Evolutionary conservation across 2,113 vertebrate species (phyloP), one percentile per base, ranked within the genome.

Genomic region (Balaeniceps rex): DNA sequence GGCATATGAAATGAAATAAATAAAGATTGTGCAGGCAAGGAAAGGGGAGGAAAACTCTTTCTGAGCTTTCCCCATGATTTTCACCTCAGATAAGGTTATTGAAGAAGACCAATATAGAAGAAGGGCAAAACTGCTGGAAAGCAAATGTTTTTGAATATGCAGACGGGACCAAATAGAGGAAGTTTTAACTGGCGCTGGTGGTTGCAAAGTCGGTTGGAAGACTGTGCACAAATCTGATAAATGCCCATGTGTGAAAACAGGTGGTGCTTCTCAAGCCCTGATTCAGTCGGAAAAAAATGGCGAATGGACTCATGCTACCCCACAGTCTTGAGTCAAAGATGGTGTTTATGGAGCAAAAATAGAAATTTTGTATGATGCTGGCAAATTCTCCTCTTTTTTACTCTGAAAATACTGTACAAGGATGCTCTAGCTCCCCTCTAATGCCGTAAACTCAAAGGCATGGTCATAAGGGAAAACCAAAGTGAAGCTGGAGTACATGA

Each of bases 181-280:
- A 54, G 83, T 61, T 95, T 92, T 42, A 77, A 72, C 88, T 57
- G 96, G 94, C 55, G 94, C 97, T 97, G 93, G 93, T 97, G 95
- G 85, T 69, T 63, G 93, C 96, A 96, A 97, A 97, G 96, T 97
- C 55, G 33, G 72, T 83, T 97, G 97, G 94, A 96, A 98, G 97
- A 98, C 97, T 97, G 96, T 96, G 98, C 96, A 97, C 96, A 87
- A 95, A 94, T 90, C 87, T 97, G 95, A 88, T 95, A 94, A 93
- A 97, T 97, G 96, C 96, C 97, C 98, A 90, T 85, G 97, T 83
- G 70, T 88, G 88, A 51, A 85, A 94, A 80, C 2, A 23, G 70
- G 63, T 28, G 95, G 19, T 77, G 69, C 69, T 97, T 86, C 88
- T 93, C 47, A 83, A 96, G 86, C 86, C 95, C 95, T 75, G 88